Percentiles rank a stretch among this genome's conserved stretches.
phyloP scores from a whole-genome alignment of 2,797 vertebrate species.

The Pantherophis alleghaniensis region DNA sequence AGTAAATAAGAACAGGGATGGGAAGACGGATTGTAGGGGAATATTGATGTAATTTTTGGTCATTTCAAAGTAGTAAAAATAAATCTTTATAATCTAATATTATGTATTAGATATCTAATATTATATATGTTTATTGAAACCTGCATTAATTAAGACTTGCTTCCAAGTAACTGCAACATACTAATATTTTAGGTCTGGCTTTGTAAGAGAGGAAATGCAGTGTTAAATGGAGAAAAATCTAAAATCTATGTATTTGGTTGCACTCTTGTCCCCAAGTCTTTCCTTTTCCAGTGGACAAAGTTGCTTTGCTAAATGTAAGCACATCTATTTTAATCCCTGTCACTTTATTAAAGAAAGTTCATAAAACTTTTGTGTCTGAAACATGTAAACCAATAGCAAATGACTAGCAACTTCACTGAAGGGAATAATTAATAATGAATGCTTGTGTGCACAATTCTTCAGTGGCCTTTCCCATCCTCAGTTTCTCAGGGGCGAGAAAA shows the following conservation, averaged over 20 bases:
- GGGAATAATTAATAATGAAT: neutral
- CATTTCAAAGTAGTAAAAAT: neutral
- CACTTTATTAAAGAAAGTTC: neutral
- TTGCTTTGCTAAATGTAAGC: neutral
- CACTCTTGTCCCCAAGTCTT: neutral
- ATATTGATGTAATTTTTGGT: neutral
- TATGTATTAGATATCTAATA: neutral
- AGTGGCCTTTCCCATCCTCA: conserved; percentile 4
- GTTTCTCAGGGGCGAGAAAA: conserved; percentile 32
- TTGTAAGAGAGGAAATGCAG: no score
- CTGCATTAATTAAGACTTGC: neutral
- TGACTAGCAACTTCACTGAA: conserved; percentile 3
- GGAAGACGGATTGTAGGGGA: neutral
- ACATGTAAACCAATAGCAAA: conserved; percentile 31
- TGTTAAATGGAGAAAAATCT: neutral
- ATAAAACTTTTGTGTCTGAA: conserved; percentile 16
- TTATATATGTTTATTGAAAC: neutral
- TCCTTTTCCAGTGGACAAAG: neutral
- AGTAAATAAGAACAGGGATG: neutral
- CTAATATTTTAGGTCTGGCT: neutral
- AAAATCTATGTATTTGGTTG: neutral
- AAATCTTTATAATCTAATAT: neutral
- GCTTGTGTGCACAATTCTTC: neutral
- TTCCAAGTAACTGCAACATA: neutral
- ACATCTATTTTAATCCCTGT: neutral